Conservation (phyloP, 2,797 vertebrate species). For the Sebastes cheni region DNA sequence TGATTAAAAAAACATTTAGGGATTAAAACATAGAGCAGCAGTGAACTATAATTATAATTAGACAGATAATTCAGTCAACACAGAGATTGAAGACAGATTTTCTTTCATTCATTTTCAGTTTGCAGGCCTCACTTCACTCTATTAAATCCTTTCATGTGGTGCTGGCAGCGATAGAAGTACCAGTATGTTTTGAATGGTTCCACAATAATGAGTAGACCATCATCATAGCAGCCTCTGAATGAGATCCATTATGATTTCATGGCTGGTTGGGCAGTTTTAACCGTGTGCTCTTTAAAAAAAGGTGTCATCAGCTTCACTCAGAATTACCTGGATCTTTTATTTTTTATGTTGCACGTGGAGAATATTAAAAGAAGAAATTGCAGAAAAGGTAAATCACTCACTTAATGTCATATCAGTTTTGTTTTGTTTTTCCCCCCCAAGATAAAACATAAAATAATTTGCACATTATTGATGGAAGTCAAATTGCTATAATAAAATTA, state of each 20-base stretch:
- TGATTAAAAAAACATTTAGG: constrained; percentile 9
- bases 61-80: constrained; percentile 18
- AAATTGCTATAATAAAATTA: neutral
- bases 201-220: constrained; percentile 65
- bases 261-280: constrained; percentile 68
- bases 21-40: neutral
- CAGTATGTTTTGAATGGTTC: constrained; percentile 46
- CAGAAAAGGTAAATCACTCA: constrained; percentile 9
- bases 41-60: constrained; percentile 25
- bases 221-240: constrained; percentile 53
- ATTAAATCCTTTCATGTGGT: constrained; percentile 54
- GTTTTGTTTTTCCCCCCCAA: neutral
- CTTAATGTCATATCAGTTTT: neutral
- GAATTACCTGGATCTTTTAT: constrained; percentile 61
- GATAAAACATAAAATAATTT: neutral
- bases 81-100: neutral
- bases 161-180: constrained; percentile 51
- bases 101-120: constrained; percentile 27
- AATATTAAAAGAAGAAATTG: constrained; percentile 47
- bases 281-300: constrained; percentile 59
- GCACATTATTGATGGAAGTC: neutral
- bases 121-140: constrained; percentile 53
- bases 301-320: constrained; percentile 65
- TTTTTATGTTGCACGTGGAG: constrained; percentile 23
- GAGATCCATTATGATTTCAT: constrained; percentile 79